phyloP scores from a whole-genome alignment of 2,888 invertebrate genomes.

The Linnaemya vulpina region DNA sequence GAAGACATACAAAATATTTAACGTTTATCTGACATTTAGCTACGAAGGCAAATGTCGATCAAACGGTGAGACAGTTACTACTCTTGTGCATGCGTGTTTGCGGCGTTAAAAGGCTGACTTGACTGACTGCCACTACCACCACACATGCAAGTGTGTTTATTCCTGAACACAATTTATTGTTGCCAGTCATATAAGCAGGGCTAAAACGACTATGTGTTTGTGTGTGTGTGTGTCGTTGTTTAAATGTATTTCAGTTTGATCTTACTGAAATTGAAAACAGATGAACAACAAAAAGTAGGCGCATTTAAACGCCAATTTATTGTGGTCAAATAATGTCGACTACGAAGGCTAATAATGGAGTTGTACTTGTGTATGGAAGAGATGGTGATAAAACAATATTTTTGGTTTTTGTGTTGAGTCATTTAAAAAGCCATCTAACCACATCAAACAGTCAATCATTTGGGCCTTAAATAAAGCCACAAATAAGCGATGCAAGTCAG shows the following conservation, averaged over 20 bases:
- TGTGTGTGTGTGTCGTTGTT: not conserved
- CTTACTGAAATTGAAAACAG: constrained; percentile 27
- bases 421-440: constrained; percentile 60
- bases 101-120: constrained; percentile 57
- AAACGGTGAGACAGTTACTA: constrained; percentile 62
- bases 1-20: constrained; percentile 68
- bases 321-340: constrained; percentile 64
- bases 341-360: constrained; percentile 63
- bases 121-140: constrained; percentile 60
- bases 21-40: constrained; percentile 70
- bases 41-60: constrained; percentile 66
- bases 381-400: constrained; percentile 33
- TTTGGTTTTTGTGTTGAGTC: constrained; percentile 58
- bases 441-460: constrained; percentile 53
- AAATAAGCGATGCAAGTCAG: constrained; percentile 22
- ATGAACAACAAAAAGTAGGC: constrained; percentile 49
- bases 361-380: constrained; percentile 24
- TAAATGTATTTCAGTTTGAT: constrained; percentile 33
- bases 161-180: not conserved
- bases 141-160: constrained; percentile 16
- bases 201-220: constrained; percentile 11
- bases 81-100: constrained; percentile 34
- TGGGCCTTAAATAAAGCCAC: constrained; percentile 11
- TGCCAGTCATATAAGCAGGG: constrained; percentile 12
- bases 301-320: constrained; percentile 68